phyloP scores from a whole-genome alignment of 2,113 vertebrate genomes.

The Lagenorhynchus albirostris region DNA sequence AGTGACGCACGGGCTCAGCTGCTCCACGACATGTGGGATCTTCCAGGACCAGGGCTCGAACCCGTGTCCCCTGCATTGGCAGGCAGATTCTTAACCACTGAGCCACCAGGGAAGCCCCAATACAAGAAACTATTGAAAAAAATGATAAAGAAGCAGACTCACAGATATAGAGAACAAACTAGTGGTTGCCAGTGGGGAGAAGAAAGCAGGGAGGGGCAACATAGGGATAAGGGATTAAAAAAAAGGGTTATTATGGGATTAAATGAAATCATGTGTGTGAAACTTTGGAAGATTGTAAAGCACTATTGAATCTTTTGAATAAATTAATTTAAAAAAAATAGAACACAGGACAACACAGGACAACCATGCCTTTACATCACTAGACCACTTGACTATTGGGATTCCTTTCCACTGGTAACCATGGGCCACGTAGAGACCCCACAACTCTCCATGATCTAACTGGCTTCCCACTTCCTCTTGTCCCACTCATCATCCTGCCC shows the following conservation, averaged over 20 bases:
- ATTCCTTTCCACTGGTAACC: background rate
- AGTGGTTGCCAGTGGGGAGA: background rate
- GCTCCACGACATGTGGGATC: too few species aligned
- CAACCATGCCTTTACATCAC: background rate
- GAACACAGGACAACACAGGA: background rate
- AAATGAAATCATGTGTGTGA: background rate
- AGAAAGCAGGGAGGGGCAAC: background rate
- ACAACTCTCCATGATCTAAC: background rate
- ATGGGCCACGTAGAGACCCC: background rate
- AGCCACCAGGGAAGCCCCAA: too few species aligned
- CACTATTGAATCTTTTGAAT: too few species aligned
- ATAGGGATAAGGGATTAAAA: background rate
- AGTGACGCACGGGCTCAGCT: too few species aligned
- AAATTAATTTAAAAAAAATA: too few species aligned
- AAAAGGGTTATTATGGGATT: background rate
- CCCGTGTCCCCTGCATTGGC: too few species aligned
- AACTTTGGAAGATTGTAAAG: background rate
- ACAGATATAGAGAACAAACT: background rate
- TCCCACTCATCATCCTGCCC: background rate
- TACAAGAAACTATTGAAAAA: background rate
- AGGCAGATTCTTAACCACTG: too few species aligned
- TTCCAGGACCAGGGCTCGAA: too few species aligned
- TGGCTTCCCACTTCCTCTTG: background rate
- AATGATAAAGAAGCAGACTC: background rate
- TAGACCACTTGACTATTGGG: background rate